A percentile compares a stretch with the other conserved stretches of the same genome.
phyloP scores from a whole-genome alignment of 2,888 invertebrate genomes.

The Eustalomyia histrio region DNA sequence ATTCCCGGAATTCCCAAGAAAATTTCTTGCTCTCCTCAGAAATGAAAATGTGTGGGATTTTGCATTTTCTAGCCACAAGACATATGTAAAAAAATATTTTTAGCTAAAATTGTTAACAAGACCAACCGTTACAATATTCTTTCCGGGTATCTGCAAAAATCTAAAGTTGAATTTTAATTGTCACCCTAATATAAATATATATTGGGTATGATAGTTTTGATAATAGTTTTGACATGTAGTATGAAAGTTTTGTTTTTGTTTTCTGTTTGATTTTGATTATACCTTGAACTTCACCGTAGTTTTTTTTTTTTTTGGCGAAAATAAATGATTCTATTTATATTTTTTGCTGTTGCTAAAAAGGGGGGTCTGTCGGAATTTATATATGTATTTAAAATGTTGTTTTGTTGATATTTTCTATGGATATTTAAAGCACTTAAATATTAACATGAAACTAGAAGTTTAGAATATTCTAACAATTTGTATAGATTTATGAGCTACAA shows the following conservation, averaged over 20 bases:
- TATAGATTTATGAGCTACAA: slow-evolving; percentile 9
- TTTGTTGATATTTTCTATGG: slow-evolving; percentile 35
- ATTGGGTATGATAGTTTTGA: too few species aligned
- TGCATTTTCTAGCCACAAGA: too few species aligned
- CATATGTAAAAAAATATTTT: too few species aligned
- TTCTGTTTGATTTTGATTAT: slow-evolving; percentile 67
- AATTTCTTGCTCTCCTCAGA: too few species aligned
- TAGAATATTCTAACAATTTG: slow-evolving; percentile 9
- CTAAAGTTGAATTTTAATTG: too few species aligned
- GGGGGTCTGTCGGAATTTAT: not conserved
- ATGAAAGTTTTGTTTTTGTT: slow-evolving; percentile 41
- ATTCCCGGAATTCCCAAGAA: too few species aligned
- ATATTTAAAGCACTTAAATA: slow-evolving; percentile 2
- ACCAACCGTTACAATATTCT: too few species aligned
- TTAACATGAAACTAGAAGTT: slow-evolving; percentile 33
- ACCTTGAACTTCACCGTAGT: slow-evolving; percentile 78
- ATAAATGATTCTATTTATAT: slow-evolving; percentile 23
- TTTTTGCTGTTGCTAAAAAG: not conserved
- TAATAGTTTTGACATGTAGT: slow-evolving; percentile 18
- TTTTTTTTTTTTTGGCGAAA: slow-evolving; percentile 69
- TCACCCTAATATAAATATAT: too few species aligned
- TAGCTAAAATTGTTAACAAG: too few species aligned
- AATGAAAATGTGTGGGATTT: too few species aligned
- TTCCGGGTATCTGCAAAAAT: too few species aligned
- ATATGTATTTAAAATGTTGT: not conserved